These are phyloP conservation scores for Tipula unca DNA, from an alignment of 2,888 invertebrate species.

Conservation along the genomic window DNA sequence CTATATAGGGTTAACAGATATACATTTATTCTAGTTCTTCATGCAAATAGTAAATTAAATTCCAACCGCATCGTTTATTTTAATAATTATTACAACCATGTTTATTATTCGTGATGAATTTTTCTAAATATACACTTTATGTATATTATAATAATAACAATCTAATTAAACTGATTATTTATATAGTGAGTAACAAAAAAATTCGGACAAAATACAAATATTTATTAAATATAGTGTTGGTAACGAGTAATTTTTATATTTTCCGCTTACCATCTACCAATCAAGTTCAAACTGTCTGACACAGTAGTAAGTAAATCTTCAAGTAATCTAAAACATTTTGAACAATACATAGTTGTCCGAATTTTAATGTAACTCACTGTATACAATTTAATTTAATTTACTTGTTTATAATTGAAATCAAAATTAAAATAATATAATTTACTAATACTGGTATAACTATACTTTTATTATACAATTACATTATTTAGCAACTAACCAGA, in stretches of 20 bases:
- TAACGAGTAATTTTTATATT: too few relatives aligned
- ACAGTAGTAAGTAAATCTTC: too few relatives aligned
- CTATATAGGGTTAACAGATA: neutral
- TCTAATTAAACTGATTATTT: neutral
- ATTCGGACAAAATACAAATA: neutral
- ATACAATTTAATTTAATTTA: neutral
- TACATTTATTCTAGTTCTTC: neutral
- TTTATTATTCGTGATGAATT: neutral
- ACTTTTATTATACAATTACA: neutral
- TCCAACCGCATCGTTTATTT: neutral
- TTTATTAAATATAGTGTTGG: too few relatives aligned
- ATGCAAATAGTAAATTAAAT: neutral
- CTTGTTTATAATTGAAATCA: neutral
- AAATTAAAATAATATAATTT: neutral
- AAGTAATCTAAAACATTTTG: too few relatives aligned
- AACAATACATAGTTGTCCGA: neutral
- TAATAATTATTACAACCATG: neutral
- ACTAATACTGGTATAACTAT: neutral
- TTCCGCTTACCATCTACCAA: too few relatives aligned
- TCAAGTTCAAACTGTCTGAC: too few relatives aligned
- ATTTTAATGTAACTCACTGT: neutral
- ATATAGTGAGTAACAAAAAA: neutral
- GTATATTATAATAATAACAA: neutral
- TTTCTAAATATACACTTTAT: neutral
- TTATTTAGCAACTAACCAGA: neutral